Conservation (phyloP, 1,140 invertebrate species). For the Oryctes rhinoceros region DNA sequence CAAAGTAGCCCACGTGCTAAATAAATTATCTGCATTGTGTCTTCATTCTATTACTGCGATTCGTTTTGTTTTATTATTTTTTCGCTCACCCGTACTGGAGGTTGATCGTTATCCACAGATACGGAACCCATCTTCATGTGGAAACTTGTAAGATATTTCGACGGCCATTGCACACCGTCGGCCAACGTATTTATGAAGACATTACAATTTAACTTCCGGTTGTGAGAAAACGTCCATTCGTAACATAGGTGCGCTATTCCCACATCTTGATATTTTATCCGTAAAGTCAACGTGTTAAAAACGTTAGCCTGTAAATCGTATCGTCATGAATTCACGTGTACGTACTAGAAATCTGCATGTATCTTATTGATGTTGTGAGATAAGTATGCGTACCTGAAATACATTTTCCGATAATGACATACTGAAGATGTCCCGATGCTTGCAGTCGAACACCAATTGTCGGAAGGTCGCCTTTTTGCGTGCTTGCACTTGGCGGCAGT, state of each 20-base stretch:
- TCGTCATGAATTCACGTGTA: not conserved
- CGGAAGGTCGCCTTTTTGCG: conserved; percentile 45
- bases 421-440: conserved; percentile 49
- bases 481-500: conserved; percentile 46
- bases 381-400: conserved; percentile 12
- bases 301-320: not conserved
- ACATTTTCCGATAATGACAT: conserved; percentile 17
- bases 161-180: not conserved
- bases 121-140: not conserved
- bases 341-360: not conserved
- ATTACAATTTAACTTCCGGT: not conserved
- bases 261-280: not conserved
- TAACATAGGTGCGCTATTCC: conserved; percentile 4
- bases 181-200: not conserved
- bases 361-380: too few relatives aligned
- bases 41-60: too few relatives aligned
- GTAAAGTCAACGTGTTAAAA: not conserved
- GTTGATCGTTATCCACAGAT: not conserved
- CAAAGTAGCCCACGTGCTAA: too few relatives aligned
- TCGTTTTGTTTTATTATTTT: too few relatives aligned
- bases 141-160: not conserved
- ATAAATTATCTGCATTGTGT: too few relatives aligned
- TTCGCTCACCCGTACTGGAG: not conserved
- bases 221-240: not conserved
- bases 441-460: conserved; percentile 50